Percentiles rank a stretch among this genome's conserved stretches.
Conservation (phyloP, 2,113 vertebrate genomes). For the Butastur rufipennis region DNA sequence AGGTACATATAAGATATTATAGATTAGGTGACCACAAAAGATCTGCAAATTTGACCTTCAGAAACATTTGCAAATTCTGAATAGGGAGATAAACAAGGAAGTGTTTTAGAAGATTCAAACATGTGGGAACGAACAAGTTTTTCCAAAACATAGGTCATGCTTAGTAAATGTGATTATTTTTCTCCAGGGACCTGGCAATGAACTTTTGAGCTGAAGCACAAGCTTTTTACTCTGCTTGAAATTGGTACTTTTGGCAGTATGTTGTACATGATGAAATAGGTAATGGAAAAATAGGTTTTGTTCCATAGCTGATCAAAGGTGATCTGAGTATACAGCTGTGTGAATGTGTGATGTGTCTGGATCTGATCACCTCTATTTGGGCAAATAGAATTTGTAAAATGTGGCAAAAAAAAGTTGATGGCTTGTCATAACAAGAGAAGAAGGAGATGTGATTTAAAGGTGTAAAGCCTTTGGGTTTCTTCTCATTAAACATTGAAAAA, state of each 20-base stretch:
- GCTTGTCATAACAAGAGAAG: neutral
- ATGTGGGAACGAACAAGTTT: neutral
- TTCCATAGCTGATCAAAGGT: neutral
- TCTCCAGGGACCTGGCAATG: conserved; percentile 12
- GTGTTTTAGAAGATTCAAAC: neutral
- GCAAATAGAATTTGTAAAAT: neutral
- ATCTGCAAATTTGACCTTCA: neutral
- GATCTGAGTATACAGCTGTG: neutral
- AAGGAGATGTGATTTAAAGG: neutral
- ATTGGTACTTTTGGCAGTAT: neutral
- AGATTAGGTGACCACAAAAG: neutral
- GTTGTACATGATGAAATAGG: neutral
- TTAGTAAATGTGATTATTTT: conserved; percentile 42
- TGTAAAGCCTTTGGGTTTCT: neutral
- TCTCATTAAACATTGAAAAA: neutral
- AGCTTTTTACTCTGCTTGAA: neutral
- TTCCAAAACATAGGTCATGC: neutral
- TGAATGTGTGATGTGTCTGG: neutral
- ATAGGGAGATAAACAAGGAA: neutral
- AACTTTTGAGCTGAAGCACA: neutral
- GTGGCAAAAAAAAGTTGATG: neutral
- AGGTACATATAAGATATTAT: neutral
- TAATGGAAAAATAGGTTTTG: neutral
- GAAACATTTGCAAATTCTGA: conserved; percentile 4
- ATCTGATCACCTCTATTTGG: neutral